Evolutionary conservation across 1,140 invertebrate genomes (phyloP).

Genomic region (Drosophila repletoides): DNA sequence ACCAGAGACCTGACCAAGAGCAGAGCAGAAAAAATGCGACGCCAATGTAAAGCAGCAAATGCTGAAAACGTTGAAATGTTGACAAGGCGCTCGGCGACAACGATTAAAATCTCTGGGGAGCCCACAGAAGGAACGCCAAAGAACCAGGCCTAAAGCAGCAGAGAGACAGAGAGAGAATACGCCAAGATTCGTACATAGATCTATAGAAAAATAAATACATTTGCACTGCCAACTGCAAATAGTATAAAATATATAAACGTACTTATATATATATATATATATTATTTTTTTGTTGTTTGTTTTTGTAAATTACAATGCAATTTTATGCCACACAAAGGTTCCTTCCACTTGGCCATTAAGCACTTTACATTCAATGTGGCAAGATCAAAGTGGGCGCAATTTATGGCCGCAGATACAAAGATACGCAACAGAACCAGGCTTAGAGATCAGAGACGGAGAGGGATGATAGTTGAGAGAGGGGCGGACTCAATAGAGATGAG

Average conservation of each 20-base stretch:
- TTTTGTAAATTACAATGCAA: constrained; percentile 76
- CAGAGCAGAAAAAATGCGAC: constrained; percentile 60
- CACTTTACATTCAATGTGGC: constrained; percentile 79
- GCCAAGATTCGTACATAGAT: constrained; percentile 13
- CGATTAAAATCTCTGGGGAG: constrained; percentile 78
- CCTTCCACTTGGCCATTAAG: constrained; percentile 67
- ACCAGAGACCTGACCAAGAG: constrained; percentile 1
- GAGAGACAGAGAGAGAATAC: constrained; percentile 30
- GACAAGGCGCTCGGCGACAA: constrained; percentile 75
- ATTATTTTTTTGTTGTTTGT: constrained; percentile 9
- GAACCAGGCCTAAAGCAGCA: constrained; percentile 5
- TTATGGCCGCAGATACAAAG: constrained; percentile 64
- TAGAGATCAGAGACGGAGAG: constrained; percentile 10
- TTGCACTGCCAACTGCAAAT: constrained; percentile 51
- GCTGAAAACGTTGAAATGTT: constrained; percentile 49
- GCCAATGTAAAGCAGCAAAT: constrained; percentile 77
- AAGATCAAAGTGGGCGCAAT: constrained; percentile 77
- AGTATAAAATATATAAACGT: constrained; percentile 20
- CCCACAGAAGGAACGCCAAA: constrained; percentile 42
- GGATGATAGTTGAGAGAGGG: not conserved
- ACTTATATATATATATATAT: not conserved
- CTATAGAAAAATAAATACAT: constrained; percentile 19
- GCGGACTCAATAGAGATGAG: not conserved
- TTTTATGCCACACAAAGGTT: constrained; percentile 73
- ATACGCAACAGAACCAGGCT: constrained; percentile 46